phyloP scores from a whole-genome alignment of 2,888 invertebrate species.

The Drosophila antonietae region DNA sequence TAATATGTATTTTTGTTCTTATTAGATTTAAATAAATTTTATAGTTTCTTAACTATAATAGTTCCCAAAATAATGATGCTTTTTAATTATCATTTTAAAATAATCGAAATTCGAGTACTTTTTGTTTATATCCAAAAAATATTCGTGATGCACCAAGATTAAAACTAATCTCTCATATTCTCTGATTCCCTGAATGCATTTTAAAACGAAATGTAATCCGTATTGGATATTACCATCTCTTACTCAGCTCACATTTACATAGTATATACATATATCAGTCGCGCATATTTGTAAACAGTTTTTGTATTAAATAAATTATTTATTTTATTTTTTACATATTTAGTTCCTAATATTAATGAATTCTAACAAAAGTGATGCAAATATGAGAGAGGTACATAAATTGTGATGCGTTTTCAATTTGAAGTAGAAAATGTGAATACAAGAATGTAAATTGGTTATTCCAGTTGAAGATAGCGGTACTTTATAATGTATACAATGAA shows the following conservation, averaged over 20 bases:
- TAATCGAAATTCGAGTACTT: background rate
- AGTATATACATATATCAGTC: conserved; percentile 5
- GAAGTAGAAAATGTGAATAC: background rate
- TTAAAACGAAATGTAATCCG: conserved; percentile 9
- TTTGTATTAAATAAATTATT: conserved; percentile 11
- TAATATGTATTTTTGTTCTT: background rate
- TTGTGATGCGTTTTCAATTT: background rate
- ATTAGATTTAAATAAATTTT: background rate
- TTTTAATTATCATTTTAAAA: background rate
- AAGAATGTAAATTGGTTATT: background rate
- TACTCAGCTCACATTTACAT: conserved; percentile 13
- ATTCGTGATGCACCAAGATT: background rate
- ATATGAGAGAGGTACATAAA: conserved; percentile 38
- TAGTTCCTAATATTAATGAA: conserved; percentile 41
- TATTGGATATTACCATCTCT: conserved; percentile 43
- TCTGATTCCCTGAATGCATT: conserved; percentile 11
- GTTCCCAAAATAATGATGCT: background rate
- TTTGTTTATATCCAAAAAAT: background rate
- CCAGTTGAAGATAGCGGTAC: conserved; percentile 1
- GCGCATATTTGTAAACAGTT: conserved; percentile 18
- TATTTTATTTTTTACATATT: conserved; percentile 6
- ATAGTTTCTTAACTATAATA: too few species aligned
- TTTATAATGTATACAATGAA: conserved; percentile 6
- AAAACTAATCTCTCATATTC: conserved; percentile 2
- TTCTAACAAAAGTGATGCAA: conserved; percentile 34